Evolutionary conservation across 2,888 invertebrate genomes (phyloP).

Genomic region (Troides helena): DNA sequence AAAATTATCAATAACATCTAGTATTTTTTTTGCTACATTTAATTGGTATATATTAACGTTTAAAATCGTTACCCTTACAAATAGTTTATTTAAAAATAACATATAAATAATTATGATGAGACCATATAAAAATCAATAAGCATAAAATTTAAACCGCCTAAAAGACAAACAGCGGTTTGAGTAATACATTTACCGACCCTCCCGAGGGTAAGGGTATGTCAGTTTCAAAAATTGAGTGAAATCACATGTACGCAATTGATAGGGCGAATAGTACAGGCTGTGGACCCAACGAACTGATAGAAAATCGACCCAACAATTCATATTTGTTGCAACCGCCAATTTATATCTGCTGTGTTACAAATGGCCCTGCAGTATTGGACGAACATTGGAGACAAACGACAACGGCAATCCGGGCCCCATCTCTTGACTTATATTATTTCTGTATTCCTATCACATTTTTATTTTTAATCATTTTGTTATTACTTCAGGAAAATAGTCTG

Average conservation of each 20-base stretch:
- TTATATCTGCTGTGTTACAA: conserved; percentile 71
- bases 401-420: conserved; percentile 43
- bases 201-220: conserved; percentile 63
- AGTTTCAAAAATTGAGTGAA: conserved; percentile 79
- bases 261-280: conserved; percentile 48
- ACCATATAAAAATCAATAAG: not conserved
- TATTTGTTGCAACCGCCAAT: conserved; percentile 70
- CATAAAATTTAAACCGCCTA: conserved; percentile 4
- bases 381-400: conserved; percentile 71
- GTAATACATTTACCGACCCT: conserved; percentile 58
- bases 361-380: conserved; percentile 65
- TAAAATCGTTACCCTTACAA: too few relatives aligned
- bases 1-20: too few relatives aligned
- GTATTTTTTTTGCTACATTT: too few relatives aligned
- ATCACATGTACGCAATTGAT: conserved; percentile 76
- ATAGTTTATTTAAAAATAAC: too few relatives aligned
- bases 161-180: conserved; percentile 61
- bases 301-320: conserved; percentile 56
- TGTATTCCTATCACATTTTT: conserved; percentile 30
- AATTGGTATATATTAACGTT: too few relatives aligned
- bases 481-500: not conserved
- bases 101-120: not conserved
- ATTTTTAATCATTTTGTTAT: not conserved
- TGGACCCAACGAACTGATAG: conserved; percentile 45
- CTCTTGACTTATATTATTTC: conserved; percentile 45